phyloP scores from a whole-genome alignment of 1,140 invertebrate species.

The Meloidogyne chitwoodi region DNA sequence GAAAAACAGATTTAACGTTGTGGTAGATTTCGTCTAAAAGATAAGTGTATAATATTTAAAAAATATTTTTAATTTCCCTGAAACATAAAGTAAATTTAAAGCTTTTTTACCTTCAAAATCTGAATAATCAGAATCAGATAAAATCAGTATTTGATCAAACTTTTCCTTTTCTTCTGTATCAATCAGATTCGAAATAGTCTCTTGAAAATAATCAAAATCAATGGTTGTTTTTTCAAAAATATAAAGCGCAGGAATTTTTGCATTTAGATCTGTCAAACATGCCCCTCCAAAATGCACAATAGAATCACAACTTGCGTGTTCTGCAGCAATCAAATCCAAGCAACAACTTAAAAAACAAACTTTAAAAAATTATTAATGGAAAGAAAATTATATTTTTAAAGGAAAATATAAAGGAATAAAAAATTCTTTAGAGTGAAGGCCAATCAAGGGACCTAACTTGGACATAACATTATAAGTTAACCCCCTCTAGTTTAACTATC shows the following conservation, averaged over 20 bases:
- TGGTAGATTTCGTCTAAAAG: not conserved
- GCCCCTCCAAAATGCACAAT: conserved; percentile 51
- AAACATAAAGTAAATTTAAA: too few relatives aligned
- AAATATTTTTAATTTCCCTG: too few relatives aligned
- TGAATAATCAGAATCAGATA: conserved; percentile 35
- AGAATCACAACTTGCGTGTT: conserved; percentile 44
- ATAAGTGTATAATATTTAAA: not conserved
- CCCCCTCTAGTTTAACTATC: not conserved
- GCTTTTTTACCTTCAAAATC: conserved; percentile 18
- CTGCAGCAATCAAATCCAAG: conserved; percentile 49
- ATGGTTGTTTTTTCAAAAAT: conserved; percentile 35
- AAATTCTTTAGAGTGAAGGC: too few relatives aligned
- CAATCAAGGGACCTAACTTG: too few relatives aligned
- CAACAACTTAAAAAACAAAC: conserved; percentile 47
- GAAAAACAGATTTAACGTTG: not conserved
- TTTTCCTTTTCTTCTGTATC: not conserved
- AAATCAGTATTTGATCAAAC: conserved; percentile 22
- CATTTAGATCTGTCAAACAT: conserved; percentile 37
- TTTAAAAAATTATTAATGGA: not conserved
- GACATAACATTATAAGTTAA: not conserved
- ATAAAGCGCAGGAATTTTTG: conserved; percentile 43
- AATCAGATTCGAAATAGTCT: not conserved
- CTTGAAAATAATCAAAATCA: conserved; percentile 25
- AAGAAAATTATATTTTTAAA: not conserved
- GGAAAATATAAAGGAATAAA: not conserved